These are phyloP conservation scores for Numenius arquata DNA, from an alignment of 2,113 vertebrate genomes.

Conservation along the genomic window DNA sequence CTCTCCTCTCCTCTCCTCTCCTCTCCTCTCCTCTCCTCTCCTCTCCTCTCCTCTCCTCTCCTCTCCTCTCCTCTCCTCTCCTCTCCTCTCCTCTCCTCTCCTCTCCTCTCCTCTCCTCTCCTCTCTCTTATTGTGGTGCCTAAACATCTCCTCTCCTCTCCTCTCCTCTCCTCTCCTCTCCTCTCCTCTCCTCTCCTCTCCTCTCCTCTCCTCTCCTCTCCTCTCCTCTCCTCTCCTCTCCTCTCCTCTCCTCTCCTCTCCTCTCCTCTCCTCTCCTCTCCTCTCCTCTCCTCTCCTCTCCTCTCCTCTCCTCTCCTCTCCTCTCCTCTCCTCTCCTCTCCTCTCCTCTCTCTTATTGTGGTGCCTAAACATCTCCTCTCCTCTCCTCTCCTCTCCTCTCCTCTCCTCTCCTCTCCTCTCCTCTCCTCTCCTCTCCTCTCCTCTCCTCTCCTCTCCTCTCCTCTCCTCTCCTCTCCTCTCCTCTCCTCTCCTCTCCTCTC, in stretches of 20 bases:
- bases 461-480: no score
- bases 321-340: neutral
- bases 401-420: no score
- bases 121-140: neutral
- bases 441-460: neutral
- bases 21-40: neutral
- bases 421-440: neutral
- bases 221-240: neutral
- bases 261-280: neutral
- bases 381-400: neutral
- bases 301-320: no score
- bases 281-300: neutral
- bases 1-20: neutral
- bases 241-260: neutral
- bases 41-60: no score
- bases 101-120: no score
- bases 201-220: neutral
- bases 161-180: no score
- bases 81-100: no score
- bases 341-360: accelerated
- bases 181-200: neutral
- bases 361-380: no score
- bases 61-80: neutral
- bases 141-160: neutral
- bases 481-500: neutral